phyloP scores from a whole-genome alignment of 2,113 vertebrate species.

The Illadopsis cleaveri region DNA sequence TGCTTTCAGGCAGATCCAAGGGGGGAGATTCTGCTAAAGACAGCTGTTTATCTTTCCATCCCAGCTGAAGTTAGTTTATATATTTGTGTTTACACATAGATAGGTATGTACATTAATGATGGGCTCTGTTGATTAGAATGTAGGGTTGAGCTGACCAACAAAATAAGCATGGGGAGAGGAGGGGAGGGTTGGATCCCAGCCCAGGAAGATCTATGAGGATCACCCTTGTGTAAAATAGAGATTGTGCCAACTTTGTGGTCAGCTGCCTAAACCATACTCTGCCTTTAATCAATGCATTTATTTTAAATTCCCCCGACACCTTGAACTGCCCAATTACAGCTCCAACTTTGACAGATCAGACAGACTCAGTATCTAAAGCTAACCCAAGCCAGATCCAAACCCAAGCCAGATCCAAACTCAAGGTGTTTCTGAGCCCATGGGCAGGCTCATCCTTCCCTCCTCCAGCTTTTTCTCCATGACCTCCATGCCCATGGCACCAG shows the following conservation, averaged over 20 bases:
- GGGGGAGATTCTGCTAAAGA: neutral
- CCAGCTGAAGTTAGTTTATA: neutral
- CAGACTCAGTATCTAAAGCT: neutral
- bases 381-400: neutral
- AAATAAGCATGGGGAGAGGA: neutral
- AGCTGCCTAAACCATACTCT: neutral
- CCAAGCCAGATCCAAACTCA: neutral
- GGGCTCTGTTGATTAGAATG: neutral
- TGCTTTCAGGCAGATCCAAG: neutral
- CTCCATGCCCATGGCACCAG: neutral
- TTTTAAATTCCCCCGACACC: neutral
- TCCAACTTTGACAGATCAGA: neutral
- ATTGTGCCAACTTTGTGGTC: neutral
- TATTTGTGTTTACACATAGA: neutral
- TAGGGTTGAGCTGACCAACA: neutral
- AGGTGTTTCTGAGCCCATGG: neutral
- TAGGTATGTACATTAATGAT: neutral
- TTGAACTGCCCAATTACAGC: neutral
- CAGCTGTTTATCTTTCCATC: neutral
- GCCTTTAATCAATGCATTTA: neutral
- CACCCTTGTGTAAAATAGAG: neutral
- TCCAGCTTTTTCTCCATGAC: neutral
- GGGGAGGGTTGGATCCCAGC: neutral
- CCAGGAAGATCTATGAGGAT: neutral
- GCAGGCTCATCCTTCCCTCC: fast-evolving